phyloP scores from a whole-genome alignment of 2,888 invertebrate species.

The Mesochorus sp. region DNA sequence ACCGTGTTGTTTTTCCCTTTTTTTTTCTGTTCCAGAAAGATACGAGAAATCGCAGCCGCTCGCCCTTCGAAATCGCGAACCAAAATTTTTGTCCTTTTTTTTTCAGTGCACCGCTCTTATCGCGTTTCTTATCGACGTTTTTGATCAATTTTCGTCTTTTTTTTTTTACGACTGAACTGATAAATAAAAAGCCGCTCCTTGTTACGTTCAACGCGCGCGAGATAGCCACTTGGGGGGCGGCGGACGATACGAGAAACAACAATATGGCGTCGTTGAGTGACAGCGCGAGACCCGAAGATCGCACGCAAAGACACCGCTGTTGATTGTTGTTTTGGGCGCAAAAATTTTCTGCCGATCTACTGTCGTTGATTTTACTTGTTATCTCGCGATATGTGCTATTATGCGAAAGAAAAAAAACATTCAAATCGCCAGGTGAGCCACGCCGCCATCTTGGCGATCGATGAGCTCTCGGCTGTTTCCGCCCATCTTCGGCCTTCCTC shows the following conservation, averaged over 20 bases:
- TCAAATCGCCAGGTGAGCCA: background rate
- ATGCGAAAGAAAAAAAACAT: background rate
- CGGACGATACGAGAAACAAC: conserved; percentile 51
- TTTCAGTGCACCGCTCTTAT: background rate
- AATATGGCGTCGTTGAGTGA: conserved; percentile 51
- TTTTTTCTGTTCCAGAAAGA: background rate
- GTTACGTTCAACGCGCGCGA: conserved; percentile 41
- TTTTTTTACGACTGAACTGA: conserved; percentile 21
- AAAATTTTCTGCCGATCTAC: background rate
- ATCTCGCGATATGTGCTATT: background rate
- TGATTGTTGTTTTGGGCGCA: background rate
- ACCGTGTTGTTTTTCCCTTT: conserved; percentile 16
- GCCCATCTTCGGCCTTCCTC: conserved; percentile 16
- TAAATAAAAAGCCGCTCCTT: conserved; percentile 58
- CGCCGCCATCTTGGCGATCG: conserved; percentile 26
- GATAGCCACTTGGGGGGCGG: conserved; percentile 28
- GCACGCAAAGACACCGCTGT: background rate
- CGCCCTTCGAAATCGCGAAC: no score
- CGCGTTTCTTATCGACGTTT: conserved; percentile 7
- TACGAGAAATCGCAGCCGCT: no score
- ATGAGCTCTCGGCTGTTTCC: conserved; percentile 20
- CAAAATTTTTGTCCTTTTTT: conserved; percentile 6
- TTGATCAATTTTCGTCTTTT: background rate
- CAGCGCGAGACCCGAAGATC: background rate
- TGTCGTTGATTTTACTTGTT: background rate